Base-by-base conservation (phyloP, 2,113 vertebrate genomes). In the Zingel zingel region DNA sequence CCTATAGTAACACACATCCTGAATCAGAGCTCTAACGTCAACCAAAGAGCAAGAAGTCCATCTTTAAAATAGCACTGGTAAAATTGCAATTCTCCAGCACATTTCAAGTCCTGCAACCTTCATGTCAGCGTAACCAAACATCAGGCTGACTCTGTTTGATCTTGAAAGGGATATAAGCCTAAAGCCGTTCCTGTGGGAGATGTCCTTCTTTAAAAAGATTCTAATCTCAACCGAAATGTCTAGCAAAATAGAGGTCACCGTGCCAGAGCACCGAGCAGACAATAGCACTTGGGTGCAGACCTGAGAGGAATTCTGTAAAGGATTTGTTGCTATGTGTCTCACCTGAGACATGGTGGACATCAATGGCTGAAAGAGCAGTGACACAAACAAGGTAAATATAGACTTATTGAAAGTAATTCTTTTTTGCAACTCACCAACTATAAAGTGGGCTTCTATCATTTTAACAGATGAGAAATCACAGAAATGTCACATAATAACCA, bases 181-280 rank as follows among this genome's bases (percentile, higher is more conserved):
- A 87, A 90, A 92, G 83, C 88, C 82, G 53, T 84, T 88, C 70
- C 87, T 77, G 83, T 88, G 89, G 90, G 90, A 92, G 88, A 90
- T 89, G 92, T 94, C 93, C 92, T 92, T 91, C 89, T 91, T 92
- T 86, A 91, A 88, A 94, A 86, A 91, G 90, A 95, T 94, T 93
- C 74, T 90, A 88, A 95, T 95, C 94, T 95, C 81, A 76, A 79
- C 81, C 83, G 81, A 92, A 94, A 92, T 90, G 89, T 91, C 93
- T 89, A 64, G 85, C 82, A 92, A 89, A 93, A 93, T 93, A 94
- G 92, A 94, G 94, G 94, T 94, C 90, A 90, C 81, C 27, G 80
- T 71, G 85, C 82, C 64, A 74, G 86, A 89, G 91, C 81, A 82
- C 39, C 59, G n/a, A 62, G 81, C 86, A 91, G 89, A 91, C 89